Percentiles rank a stretch among this genome's conserved stretches.
Conservation (phyloP, 2,113 vertebrate genomes). For the Raphicerus campestris region DNA sequence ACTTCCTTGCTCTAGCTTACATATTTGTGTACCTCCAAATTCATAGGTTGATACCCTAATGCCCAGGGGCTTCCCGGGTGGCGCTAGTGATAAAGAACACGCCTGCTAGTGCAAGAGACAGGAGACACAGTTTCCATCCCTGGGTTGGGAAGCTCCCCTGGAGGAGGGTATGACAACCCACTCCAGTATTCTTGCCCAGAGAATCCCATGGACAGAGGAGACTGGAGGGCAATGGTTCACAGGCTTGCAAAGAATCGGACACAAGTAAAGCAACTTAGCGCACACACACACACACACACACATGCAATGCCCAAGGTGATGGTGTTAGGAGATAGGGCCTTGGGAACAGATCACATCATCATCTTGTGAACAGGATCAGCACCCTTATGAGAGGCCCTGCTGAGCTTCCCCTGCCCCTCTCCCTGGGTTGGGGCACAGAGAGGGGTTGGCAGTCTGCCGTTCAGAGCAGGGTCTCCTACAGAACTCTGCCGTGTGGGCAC, state of each 20-base stretch:
- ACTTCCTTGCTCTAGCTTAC: no score
- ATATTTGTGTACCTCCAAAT: background rate
- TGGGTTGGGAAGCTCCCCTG: background rate
- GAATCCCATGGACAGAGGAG: background rate
- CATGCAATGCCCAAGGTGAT: background rate
- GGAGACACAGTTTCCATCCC: background rate
- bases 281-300: background rate
- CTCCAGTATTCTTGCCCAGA: background rate
- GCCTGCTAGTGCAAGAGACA: background rate
- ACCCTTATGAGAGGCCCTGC: background rate
- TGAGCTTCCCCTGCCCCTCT: background rate
- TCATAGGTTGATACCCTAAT: background rate
- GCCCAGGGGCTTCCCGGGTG: background rate
- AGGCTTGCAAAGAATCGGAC: background rate
- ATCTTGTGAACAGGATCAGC: background rate
- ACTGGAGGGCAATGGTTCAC: background rate
- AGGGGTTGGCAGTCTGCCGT: background rate
- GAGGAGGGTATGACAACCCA: background rate
- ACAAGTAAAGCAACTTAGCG: background rate
- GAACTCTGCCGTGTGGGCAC: accelerated
- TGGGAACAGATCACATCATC: no score
- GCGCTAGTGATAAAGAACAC: background rate
- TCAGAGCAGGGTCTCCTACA: no score
- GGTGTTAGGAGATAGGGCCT: background rate
- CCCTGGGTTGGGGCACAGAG: background rate